Base-by-base conservation (phyloP, 2,888 invertebrate genomes). In the Oscheius sp. region DNA sequence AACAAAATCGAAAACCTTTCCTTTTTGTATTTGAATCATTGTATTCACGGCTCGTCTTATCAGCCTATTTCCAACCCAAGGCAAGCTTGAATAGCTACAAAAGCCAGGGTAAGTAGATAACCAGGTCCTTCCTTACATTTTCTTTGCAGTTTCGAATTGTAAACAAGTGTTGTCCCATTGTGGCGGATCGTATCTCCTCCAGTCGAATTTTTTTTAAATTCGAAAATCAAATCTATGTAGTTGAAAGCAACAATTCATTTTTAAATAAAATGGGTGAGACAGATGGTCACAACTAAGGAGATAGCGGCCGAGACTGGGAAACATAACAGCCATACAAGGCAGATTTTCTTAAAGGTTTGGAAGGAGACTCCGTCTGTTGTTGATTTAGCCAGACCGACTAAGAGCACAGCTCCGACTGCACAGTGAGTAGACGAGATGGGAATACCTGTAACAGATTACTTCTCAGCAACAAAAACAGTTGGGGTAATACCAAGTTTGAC, bases 341-440 rank as follows among this genome's bases (percentile, higher is more conserved):
- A 76, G 21, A 80, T 73, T 72, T 78, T 80, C 6, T 76, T 41
- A 78, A 80, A 80, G 6, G 78, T 78, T 13, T 55, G 68, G 69
- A 80, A 80, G 16, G 76, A 75, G n/a, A 84, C 83, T 25, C 83
- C 84, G 58, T 81, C 81, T 21, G 63, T 70, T 16, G 80, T 77
- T 21, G 80, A 77, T 45, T 80, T 81, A 18, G 82, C 76, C 76
- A 83, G 73, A 63, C 85, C 85, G 59, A 85, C 84, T 59, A 82
- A 82, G 0, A 85, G 73, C 1, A 85, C 85, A 6, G 84, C 83
- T 16, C 85, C 84, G 18, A 85, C 85, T 7, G 81, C 78, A 61
- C 85, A 85, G 58, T 85, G 85, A 16, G 85, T 85, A 3, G 85
- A 85, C 3, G 83, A 83, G 58, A 85, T 77, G 9, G 80, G 82